phyloP scores from a whole-genome alignment of 30 jellyfish, hydroid and myxozoan species.

The Hydractinia echinata region DNA sequence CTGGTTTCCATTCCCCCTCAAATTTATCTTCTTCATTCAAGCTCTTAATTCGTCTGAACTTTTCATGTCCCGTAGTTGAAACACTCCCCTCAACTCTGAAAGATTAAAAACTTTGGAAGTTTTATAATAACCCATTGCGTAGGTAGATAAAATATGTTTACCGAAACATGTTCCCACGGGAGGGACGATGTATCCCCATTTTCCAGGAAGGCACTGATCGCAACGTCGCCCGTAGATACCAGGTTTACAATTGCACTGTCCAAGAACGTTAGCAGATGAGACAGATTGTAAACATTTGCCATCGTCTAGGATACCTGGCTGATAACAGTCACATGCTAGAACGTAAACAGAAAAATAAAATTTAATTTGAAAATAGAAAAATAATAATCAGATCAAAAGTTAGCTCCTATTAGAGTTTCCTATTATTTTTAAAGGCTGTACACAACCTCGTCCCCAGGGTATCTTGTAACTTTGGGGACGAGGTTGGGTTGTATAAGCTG shows the following conservation, averaged over 20 bases:
- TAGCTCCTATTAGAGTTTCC: too few relatives aligned
- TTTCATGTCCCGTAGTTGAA: too few relatives aligned
- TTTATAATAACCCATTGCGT: too few relatives aligned
- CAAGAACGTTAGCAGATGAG: slow-evolving; percentile 46
- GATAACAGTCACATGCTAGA: slow-evolving; percentile 83
- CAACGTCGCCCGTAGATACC: slow-evolving; percentile 92
- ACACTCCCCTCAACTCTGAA: too few relatives aligned
- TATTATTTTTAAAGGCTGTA: too few relatives aligned
- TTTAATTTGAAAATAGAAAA: not conserved
- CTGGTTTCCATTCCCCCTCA: too few relatives aligned
- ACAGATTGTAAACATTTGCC: slow-evolving; percentile 75
- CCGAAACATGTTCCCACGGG: slow-evolving; percentile 87
- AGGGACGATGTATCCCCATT: slow-evolving; percentile 76
- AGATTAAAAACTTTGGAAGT: too few relatives aligned
- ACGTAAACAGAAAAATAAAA: not conserved
- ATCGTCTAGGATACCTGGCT: slow-evolving; percentile 76
- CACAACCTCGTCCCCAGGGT: too few relatives aligned
- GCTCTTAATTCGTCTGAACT: too few relatives aligned
- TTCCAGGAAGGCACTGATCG: slow-evolving; percentile 92
- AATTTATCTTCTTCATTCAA: too few relatives aligned
- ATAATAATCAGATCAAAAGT: not conserved
- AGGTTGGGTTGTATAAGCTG: too few relatives aligned
- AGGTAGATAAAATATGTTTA: not conserved
- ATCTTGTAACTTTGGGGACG: too few relatives aligned
- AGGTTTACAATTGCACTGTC: slow-evolving; percentile 83